Conservation (phyloP, 2,888 invertebrate genomes). For the Anticlea derivata region DNA sequence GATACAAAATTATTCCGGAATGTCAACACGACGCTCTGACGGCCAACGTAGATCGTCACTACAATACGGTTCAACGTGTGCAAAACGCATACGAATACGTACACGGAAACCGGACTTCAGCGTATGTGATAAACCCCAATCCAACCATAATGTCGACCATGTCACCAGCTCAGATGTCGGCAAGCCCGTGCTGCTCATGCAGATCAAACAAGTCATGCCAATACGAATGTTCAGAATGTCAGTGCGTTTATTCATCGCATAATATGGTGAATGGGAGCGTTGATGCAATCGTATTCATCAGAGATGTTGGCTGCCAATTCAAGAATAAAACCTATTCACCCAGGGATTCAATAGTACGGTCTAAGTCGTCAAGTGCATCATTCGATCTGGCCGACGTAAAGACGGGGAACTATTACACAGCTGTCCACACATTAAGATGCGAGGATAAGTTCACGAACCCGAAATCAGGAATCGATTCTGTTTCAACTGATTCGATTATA, state of each 20-base stretch:
- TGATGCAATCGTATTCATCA: conserved; percentile 64
- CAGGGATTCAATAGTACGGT: conserved; percentile 45
- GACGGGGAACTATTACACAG: conserved; percentile 49
- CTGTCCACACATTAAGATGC: conserved; percentile 57
- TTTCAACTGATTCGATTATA: conserved; percentile 47
- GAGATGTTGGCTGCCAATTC: conserved; percentile 76
- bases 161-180: conserved; percentile 44
- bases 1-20: conserved; percentile 49
- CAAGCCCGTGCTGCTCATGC: conserved; percentile 41
- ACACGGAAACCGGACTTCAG: conserved; percentile 42
- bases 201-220: conserved; percentile 68
- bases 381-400: conserved; percentile 51
- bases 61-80: conserved; percentile 43
- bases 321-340: conserved; percentile 48
- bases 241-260: conserved; percentile 29
- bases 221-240: conserved; percentile 48
- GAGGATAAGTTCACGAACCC: conserved; percentile 63
- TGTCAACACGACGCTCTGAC: conserved; percentile 50
- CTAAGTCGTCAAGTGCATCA: conserved; percentile 55
- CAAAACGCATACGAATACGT: conserved; percentile 52
- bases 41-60: conserved; percentile 46
- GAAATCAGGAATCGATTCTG: conserved; percentile 45
- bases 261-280: conserved; percentile 34
- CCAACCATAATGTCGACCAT: conserved; percentile 37
- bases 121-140: conserved; percentile 48